Base-by-base conservation (phyloP, 2,113 vertebrate genomes). In the Panthera tigris region DNA sequence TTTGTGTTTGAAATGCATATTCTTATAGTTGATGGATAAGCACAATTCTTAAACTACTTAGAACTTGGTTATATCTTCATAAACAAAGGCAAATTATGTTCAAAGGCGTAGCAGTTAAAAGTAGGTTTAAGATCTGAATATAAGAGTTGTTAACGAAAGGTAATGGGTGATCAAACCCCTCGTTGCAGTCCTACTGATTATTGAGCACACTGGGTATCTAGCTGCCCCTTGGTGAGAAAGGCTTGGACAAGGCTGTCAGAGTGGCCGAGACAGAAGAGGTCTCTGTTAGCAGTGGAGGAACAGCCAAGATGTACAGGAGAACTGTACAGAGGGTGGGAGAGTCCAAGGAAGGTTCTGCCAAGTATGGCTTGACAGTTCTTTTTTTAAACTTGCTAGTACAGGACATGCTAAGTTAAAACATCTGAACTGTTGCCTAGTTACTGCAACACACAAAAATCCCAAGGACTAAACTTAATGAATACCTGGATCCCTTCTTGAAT, bases 331-430 rank as follows among this genome's bases (percentile, higher is more conserved):
- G 71, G 21, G 88, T 29, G 61, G 57, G 41, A 79, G 31, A 86
- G 76, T 33, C 61, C 27, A 8, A 36, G 31, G 50, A 80, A 93
- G 25, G 16, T 69, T 68, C 76, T 91, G 90, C 95, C 86, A 79
- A 84, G 74, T 31, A 12, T 36, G 80, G 76, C 55, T 4, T 11
- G 21, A 63, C 81, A 74, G 92, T 57, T 93, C 88, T 76, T 93
- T 90, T 69, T 91, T 97, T 69, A 95, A 91, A 76, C 61, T 87
- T 85, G 61, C 74, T 76, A 31, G 18, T 65, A 52, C 63, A 95
- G 86, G 94, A 94, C 65, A 50, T 76, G 93, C 71, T 33, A 83
- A 83, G 57, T 84, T 93, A 84, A 91, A 83, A 81, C 50, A 61
- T 33, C 74, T 83, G 39, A 68, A 81, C 81, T 69, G 74, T 95